phyloP scores from a whole-genome alignment of 1,140 invertebrate genomes.

The Pectinophora gossypiella region DNA sequence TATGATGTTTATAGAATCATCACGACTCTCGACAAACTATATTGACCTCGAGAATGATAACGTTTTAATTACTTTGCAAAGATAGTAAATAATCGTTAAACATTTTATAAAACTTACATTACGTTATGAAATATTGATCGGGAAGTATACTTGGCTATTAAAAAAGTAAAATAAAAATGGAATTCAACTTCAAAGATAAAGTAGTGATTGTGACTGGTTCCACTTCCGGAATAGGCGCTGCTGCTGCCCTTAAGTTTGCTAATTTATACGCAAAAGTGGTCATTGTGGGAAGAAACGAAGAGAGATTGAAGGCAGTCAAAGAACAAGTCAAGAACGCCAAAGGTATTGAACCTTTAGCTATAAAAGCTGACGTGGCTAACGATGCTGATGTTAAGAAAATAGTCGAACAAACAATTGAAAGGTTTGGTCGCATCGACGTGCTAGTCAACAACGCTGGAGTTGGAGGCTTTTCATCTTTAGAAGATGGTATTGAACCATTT shows the following conservation, averaged over 20 bases:
- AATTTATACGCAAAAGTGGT: neutral
- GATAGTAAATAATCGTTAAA: too few species aligned
- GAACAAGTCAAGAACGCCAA: constrained; percentile 68
- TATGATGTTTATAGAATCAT: too few species aligned
- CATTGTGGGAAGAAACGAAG: constrained; percentile 6
- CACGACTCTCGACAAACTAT: too few species aligned
- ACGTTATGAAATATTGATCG: too few species aligned
- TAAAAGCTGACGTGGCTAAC: constrained; percentile 78
- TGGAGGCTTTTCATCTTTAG: constrained; percentile 67
- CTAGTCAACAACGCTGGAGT: constrained; percentile 85
- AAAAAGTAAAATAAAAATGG: constrained; percentile 5
- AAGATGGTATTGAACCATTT: constrained; percentile 80
- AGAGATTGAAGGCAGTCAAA: constrained; percentile 39
- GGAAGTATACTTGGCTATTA: too few species aligned
- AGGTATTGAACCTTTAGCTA: constrained; percentile 41
- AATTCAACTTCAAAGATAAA: constrained; percentile 1
- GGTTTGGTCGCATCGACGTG: constrained; percentile 77
- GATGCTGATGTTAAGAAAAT: constrained; percentile 78
- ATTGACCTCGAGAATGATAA: too few species aligned
- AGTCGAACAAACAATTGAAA: constrained; percentile 73
- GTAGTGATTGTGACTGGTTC: neutral
- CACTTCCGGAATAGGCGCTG: constrained; percentile 3
- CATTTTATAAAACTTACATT: too few species aligned
- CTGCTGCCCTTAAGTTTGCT: neutral
- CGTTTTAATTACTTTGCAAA: too few species aligned